Percentiles rank a stretch among this genome's conserved stretches.
phyloP scores from a whole-genome alignment of 2,113 vertebrate species.

The Anolis sagrei region DNA sequence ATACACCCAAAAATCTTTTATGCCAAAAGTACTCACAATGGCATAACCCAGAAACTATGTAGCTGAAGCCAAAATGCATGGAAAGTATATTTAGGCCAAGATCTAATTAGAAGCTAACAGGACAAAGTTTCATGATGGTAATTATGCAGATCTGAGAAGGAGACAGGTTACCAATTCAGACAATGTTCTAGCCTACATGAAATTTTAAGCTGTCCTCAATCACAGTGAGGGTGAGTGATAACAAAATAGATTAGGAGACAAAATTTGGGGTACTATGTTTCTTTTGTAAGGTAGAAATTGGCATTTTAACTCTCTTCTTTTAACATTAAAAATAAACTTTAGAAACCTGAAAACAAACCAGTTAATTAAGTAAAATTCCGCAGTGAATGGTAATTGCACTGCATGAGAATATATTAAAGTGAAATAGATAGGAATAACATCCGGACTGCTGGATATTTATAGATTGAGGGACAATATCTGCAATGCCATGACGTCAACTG shows the following conservation, averaged over 20 bases:
- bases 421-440: constrained; percentile 78
- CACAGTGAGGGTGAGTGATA: too few relatives aligned
- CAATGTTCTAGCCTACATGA: neutral
- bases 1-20: too few relatives aligned
- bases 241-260: neutral
- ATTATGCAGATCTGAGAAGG: too few relatives aligned
- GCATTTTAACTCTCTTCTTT: constrained; percentile 62
- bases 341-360: constrained; percentile 62
- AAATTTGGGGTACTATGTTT: constrained; percentile 65
- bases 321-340: constrained; percentile 64
- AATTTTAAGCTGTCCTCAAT: neutral
- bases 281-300: constrained; percentile 67
- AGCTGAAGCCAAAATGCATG: neutral
- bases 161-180: too few relatives aligned
- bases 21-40: too few relatives aligned
- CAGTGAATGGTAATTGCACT: constrained; percentile 77
- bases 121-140: too few relatives aligned
- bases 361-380: constrained; percentile 72
- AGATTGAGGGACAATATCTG: constrained; percentile 83
- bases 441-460: constrained; percentile 75
- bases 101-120: too few relatives aligned
- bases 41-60: neutral
- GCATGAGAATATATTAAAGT: constrained; percentile 76
- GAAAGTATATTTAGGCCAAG: constrained; percentile 45
- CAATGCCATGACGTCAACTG: constrained; percentile 80